Base-by-base conservation (phyloP, 2,113 vertebrate genomes). In the Serinus canaria region DNA sequence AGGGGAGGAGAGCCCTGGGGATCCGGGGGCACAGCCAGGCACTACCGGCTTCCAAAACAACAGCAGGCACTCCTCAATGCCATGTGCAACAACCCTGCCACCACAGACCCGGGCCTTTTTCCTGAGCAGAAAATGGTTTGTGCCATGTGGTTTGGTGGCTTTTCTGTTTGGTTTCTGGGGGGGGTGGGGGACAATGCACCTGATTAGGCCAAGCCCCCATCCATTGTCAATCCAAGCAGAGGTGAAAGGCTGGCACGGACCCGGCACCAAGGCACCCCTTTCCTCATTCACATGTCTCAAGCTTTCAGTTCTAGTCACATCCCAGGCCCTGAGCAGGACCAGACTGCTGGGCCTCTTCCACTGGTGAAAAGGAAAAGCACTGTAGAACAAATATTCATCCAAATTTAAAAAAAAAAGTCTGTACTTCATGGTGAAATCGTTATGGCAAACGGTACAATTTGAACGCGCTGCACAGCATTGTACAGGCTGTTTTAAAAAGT, bases 111-210 rank as follows among this genome's bases (percentile, higher is more conserved):
- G 96, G 93, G 96, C 96, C 93, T 95, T 97, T 95, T 97, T 97
- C 98, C 98, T 98, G 97, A 97, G 97, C 97, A 95, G 95, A 97
- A 97, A 96, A 84, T 89, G 95, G 60, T 94, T 86, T 97, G 94
- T 96, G 96, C 95, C 96, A 49, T 91, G 90, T 82, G 93, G 90
- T 94, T 94, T 92, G 92, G 94, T 94, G 89, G 91, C 91, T 96
- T 84, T 79, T 95, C 74, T 62, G 75, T 80, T 95, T 67, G 62
- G 18, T 47, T 85, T 58, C 2, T 22, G 23, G 49, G 11, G 11
- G 39, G 10, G 20, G 10, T 11, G 44, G 39, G 22, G 93, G 69
- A 41, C 75, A 75, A 41, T 53, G 69, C 27, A 44, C 72, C 74
- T 83, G 53, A 35, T 37, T 44, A 70, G 87, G 90, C 88, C 79